Evolutionary conservation across 1,140 invertebrate genomes (phyloP).

Genomic region (Drosophila lacteicornis): DNA sequence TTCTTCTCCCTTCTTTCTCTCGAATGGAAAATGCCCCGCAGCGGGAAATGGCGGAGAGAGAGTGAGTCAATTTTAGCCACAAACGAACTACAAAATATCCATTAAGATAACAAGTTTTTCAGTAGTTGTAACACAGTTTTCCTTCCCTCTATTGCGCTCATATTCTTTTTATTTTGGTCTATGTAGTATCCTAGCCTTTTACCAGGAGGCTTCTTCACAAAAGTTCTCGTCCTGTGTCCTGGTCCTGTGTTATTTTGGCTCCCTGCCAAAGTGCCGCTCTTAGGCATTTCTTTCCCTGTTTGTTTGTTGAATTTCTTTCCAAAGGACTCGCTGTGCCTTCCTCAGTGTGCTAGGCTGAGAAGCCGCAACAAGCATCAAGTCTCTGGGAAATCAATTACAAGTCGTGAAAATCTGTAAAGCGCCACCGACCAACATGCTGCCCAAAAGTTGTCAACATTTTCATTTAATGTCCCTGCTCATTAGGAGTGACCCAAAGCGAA

Average conservation of each 20-base stretch:
- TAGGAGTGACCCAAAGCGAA: constrained; percentile 53
- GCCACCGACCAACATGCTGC: constrained; percentile 35
- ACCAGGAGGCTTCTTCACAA: constrained; percentile 53
- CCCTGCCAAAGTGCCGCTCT: constrained; percentile 78
- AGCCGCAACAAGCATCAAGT: constrained; percentile 51
- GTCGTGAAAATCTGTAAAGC: constrained; percentile 41
- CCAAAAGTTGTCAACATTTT: constrained; percentile 57
- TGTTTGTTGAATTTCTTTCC: constrained; percentile 60
- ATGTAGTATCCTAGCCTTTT: constrained; percentile 55
- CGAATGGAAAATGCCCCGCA: constrained; percentile 24
- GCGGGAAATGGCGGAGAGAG: constrained; percentile 30
- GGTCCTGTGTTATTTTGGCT: constrained; percentile 59
- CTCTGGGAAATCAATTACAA: constrained; percentile 77
- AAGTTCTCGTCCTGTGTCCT: constrained; percentile 58
- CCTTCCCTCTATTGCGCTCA: constrained; percentile 20
- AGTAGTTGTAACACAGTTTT: constrained; percentile 79
- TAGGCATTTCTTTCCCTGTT: constrained; percentile 68
- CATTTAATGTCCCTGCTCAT: constrained; percentile 78
- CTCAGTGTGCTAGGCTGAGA: constrained; percentile 28
- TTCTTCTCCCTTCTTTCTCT: constrained; percentile 1
- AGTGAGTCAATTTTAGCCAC: constrained; percentile 80
- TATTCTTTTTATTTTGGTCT: constrained; percentile 41
- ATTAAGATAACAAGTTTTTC: constrained; percentile 83
- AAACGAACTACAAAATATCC: constrained; percentile 83
- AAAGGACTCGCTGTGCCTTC: constrained; percentile 59